phyloP scores from a whole-genome alignment of 2,888 invertebrate genomes.

The Trichogramma evanescens region DNA sequence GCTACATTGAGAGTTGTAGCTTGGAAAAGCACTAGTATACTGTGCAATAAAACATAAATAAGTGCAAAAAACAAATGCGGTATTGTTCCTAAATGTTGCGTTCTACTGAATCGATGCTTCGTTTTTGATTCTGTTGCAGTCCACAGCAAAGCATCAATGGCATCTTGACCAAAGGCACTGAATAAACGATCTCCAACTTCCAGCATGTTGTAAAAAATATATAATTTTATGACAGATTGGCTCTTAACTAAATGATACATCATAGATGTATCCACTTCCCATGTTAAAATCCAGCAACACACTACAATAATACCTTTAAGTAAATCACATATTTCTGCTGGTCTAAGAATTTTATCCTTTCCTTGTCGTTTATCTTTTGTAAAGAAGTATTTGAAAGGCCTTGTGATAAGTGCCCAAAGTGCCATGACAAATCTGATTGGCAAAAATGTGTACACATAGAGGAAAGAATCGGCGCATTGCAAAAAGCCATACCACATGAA shows the following conservation, averaged over 20 bases:
- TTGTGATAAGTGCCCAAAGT: conserved; percentile 69
- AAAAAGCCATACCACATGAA: conserved; percentile 92
- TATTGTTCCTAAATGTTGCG: conserved; percentile 75
- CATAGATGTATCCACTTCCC: conserved; percentile 93
- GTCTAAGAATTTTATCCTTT: conserved; percentile 52
- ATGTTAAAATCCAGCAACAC: conserved; percentile 74
- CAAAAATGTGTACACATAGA: conserved; percentile 95
- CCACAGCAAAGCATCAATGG: conserved; percentile 96
- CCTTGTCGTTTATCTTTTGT: background rate
- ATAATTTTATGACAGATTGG: conserved; percentile 97
- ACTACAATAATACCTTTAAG: conserved; percentile 86
- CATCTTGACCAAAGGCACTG: conserved; percentile 96
- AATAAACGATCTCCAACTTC: conserved; percentile 95
- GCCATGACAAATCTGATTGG: conserved; percentile 88
- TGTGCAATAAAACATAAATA: conserved; percentile 85
- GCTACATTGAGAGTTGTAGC: conserved; percentile 98
- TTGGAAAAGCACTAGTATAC: conserved; percentile 84
- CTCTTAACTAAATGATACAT: conserved; percentile 96
- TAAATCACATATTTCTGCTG: conserved; percentile 92
- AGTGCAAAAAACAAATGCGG: conserved; percentile 89
- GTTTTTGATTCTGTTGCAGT: conserved; percentile 93
- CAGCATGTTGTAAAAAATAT: conserved; percentile 99
- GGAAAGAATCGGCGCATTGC: conserved; percentile 90
- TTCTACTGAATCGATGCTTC: conserved; percentile 44
- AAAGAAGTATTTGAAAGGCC: conserved; percentile 60